Evolutionary conservation across 2,113 vertebrate species (phyloP).

Genomic region (zebrafish (Danio rerio)): DNA sequence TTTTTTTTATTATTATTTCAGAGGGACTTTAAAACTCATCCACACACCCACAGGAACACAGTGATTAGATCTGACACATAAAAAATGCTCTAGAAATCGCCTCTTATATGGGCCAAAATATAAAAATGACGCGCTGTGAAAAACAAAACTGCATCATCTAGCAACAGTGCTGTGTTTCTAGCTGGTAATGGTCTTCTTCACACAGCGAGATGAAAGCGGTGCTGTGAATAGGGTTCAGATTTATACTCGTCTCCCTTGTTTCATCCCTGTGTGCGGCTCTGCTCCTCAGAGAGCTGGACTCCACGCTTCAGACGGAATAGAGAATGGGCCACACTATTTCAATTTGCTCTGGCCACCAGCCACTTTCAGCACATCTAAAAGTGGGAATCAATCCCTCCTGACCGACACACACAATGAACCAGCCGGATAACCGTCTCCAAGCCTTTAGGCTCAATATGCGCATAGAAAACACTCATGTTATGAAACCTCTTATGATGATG

Average conservation of each 20-base stretch:
- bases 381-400: constrained; percentile 21
- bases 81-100: too few species aligned
- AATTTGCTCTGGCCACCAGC: constrained; percentile 41
- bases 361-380: constrained; percentile 34
- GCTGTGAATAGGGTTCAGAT: not conserved
- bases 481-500: not conserved
- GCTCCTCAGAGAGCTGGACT: constrained; percentile 45
- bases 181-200: not conserved
- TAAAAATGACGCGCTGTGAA: not conserved
- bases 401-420: not conserved
- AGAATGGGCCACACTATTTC: constrained; percentile 42
- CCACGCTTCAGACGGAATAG: constrained; percentile 59
- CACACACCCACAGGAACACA: too few species aligned
- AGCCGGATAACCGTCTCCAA: not conserved
- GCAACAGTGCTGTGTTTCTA: not conserved
- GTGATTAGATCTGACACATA: too few species aligned
- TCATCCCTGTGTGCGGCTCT: constrained; percentile 39
- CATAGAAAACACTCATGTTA: not conserved
- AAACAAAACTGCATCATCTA: constrained; percentile 9
- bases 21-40: too few species aligned
- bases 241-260: constrained; percentile 14
- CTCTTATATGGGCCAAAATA: too few species aligned
- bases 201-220: constrained; percentile 42
- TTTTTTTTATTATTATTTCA: too few species aligned
- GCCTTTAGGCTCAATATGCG: constrained; percentile 10